Percentiles rank a stretch among this genome's conserved stretches.
Conservation (phyloP, 1,140 invertebrate species). For the Brachionus asplanchnoidis region DNA sequence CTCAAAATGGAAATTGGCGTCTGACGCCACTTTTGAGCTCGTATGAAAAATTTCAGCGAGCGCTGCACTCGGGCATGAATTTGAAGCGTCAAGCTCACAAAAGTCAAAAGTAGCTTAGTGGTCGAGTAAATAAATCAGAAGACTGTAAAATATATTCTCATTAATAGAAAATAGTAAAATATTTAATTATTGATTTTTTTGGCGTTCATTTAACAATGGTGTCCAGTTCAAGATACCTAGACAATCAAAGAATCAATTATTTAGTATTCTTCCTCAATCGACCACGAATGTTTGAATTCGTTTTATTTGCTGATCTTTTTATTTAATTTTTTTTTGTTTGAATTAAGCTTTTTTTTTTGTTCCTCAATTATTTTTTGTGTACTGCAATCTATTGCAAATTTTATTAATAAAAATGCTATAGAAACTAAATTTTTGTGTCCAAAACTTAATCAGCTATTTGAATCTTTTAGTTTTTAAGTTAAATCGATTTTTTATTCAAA, state of each 20-base stretch:
- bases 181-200: conserved; percentile 1
- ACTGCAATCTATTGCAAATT: not conserved
- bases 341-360: not conserved
- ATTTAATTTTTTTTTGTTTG: not conserved
- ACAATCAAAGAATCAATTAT: not conserved
- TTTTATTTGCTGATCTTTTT: conserved; percentile 7
- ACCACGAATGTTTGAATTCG: not conserved
- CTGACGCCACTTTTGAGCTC: not conserved
- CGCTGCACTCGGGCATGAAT: not conserved
- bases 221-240: not conserved
- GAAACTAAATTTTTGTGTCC: conserved; percentile 11
- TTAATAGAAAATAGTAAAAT: not conserved
- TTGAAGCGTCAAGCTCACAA: not conserved
- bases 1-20: not conserved
- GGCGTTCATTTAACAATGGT: not conserved
- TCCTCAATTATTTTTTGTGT: not conserved
- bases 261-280: not conserved
- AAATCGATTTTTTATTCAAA: not conserved
- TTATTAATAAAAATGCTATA: conserved; percentile 1
- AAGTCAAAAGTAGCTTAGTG: not conserved
- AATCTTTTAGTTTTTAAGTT: not conserved
- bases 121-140: not conserved
- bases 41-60: conserved; percentile 3
- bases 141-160: not conserved
- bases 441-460: not conserved